Evolutionary conservation across 2,888 invertebrate genomes (phyloP).

Genomic region (Gortyna flavago): DNA sequence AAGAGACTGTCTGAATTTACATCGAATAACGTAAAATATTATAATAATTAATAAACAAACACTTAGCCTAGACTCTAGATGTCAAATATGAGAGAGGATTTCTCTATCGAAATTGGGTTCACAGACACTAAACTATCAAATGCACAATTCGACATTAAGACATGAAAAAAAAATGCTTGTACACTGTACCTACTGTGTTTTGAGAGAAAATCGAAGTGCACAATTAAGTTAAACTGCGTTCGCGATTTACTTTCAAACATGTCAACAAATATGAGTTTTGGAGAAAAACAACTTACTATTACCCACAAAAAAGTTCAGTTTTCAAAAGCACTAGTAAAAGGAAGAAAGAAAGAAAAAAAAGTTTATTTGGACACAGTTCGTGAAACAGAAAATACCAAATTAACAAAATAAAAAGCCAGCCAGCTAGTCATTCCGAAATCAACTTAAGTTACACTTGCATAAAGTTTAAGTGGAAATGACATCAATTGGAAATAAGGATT

Average conservation of each 20-base stretch:
- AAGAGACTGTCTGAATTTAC: neutral
- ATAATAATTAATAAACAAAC: neutral
- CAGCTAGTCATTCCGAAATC: neutral
- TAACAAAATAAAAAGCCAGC: no score
- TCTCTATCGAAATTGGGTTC: neutral
- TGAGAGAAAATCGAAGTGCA: neutral
- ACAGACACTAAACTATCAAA: neutral
- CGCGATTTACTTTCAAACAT: neutral
- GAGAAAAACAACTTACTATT: neutral
- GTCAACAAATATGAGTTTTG: neutral
- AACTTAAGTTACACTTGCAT: neutral
- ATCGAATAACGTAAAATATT: neutral
- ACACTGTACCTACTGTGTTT: neutral
- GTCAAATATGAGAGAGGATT: neutral
- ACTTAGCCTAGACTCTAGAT: neutral
- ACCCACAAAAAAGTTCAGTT: neutral
- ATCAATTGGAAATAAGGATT: neutral
- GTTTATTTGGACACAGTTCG: no score
- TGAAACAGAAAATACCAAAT: no score
- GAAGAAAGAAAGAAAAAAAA: no score
- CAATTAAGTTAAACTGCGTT: neutral
- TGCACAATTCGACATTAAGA: neutral
- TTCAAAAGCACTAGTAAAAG: neutral
- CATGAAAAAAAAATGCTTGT: neutral
- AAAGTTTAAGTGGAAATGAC: neutral